Evolutionary conservation across 1,140 invertebrate genomes (phyloP).

Genomic region (Calliphora vicina): DNA sequence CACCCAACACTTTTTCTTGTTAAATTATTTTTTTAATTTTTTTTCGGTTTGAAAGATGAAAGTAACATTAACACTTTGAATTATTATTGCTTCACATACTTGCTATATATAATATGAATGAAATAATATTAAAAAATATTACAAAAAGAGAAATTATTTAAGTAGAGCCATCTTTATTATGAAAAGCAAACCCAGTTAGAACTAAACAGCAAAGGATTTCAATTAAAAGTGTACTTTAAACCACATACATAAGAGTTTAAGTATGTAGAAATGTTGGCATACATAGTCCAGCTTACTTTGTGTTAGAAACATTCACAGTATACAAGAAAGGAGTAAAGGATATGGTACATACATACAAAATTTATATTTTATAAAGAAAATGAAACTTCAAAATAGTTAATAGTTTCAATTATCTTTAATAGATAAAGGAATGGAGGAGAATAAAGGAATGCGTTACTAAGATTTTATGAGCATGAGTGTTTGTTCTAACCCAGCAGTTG

Average conservation of each 20-base stretch:
- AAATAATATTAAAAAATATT: background rate
- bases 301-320: too few relatives aligned
- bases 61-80: background rate
- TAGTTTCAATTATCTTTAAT: slow-evolving; percentile 27
- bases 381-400: background rate
- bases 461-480: background rate
- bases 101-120: background rate
- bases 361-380: background rate
- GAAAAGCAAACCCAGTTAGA: too few relatives aligned
- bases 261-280: too few relatives aligned
- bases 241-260: too few relatives aligned
- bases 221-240: too few relatives aligned
- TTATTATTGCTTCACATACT: background rate
- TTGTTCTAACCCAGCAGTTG: too few relatives aligned
- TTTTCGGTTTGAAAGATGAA: background rate
- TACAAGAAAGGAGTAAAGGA: background rate
- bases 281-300: too few relatives aligned
- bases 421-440: slow-evolving; percentile 3
- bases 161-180: background rate
- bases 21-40: background rate
- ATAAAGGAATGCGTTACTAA: background rate
- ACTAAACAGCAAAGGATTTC: too few relatives aligned
- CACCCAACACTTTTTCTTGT: background rate
- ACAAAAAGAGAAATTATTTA: background rate
- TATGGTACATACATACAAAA: background rate